A percentile compares a stretch with the other conserved stretches of the same genome.
phyloP scores from a whole-genome alignment of 2,888 invertebrate genomes.

The Dryomyza anilis region DNA sequence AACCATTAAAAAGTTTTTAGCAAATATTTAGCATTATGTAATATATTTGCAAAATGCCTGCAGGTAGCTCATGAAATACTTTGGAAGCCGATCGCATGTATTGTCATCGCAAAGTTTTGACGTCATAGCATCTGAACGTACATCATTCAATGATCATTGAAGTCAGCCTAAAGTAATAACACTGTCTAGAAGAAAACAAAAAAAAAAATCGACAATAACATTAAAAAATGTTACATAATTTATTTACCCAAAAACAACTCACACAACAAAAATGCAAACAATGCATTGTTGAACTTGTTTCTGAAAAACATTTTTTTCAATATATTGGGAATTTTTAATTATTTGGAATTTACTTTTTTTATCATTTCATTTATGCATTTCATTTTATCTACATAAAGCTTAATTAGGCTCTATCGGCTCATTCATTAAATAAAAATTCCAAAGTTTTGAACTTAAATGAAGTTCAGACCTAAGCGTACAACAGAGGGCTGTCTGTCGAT shows the following conservation, averaged over 20 bases:
- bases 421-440: no score
- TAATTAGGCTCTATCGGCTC: no score
- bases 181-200: not conserved
- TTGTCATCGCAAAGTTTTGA: not conserved
- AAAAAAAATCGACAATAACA: not conserved
- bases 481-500: no score
- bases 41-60: no score
- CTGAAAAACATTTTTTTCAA: not conserved
- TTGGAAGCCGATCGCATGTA: no score
- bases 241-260: not conserved
- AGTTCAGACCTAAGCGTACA: not conserved
- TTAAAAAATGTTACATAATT: not conserved
- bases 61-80: no score
- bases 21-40: no score
- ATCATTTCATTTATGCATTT: no score
- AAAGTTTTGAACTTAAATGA: not conserved
- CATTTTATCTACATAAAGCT: no score
- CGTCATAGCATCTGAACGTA: no score
- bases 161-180: not conserved
- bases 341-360: not conserved
- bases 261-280: not conserved
- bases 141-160: no score
- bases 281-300: not conserved
- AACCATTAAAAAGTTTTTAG: no score
- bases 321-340: not conserved